phyloP scores from a whole-genome alignment of 2,113 vertebrate genomes.

The Aspidoscelis tigris region DNA sequence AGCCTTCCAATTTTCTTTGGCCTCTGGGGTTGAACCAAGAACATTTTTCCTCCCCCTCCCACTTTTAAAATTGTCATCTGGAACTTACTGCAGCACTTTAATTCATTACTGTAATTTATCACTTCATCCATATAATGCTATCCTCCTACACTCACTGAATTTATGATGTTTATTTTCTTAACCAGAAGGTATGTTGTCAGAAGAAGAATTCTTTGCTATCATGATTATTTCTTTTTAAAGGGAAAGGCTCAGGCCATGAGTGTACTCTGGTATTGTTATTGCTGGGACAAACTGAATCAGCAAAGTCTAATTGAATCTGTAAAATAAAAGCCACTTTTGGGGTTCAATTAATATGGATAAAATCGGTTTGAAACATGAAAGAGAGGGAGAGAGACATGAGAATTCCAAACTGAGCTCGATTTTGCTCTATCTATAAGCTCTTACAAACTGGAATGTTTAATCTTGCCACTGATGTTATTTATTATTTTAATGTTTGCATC shows the following conservation, averaged over 20 bases:
- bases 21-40: too few relatives aligned
- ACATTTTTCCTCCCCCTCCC: not conserved
- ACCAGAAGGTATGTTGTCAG: not conserved
- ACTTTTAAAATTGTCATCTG: not conserved
- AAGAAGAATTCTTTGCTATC: not conserved
- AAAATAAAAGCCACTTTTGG: not conserved
- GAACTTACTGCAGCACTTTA: not conserved
- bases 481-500: conserved; percentile 35
- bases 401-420: conserved; percentile 4
- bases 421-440: not conserved
- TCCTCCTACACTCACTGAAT: not conserved
- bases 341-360: not conserved
- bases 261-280: not conserved
- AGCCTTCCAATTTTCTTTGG: not conserved
- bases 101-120: not conserved
- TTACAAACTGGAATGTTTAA: conserved; percentile 10
- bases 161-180: not conserved
- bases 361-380: not conserved
- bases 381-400: not conserved
- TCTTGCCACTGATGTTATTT: conserved; percentile 2
- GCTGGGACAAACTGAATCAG: not conserved
- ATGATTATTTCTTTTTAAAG: not conserved
- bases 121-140: not conserved
- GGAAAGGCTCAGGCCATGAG: not conserved
- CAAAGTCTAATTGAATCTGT: not conserved